Base-by-base conservation (phyloP, 2,797 vertebrate species). In the Lagodon rhomboides region DNA sequence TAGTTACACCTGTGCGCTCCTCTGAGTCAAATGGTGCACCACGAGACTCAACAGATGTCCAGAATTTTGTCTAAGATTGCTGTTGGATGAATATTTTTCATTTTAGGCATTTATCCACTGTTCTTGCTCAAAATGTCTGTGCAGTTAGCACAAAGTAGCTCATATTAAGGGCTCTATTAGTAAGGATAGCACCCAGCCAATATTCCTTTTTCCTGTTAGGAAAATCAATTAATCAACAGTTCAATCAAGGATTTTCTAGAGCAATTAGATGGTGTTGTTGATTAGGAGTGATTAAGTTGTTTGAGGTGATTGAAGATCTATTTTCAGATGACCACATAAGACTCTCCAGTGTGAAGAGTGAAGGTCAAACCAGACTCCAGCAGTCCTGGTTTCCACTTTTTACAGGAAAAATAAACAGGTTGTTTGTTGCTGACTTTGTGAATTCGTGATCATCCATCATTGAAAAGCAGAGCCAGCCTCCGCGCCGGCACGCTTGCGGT, bases 161-260 rank as follows among this genome's bases (percentile, higher is more conserved):
- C 7, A 43, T 58, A 59, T 66, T 54, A 46, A 38, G 12, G 13
- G 0, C 41, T 46, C 38, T 61, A 10, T 41, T 53, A 44, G 43
- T 51, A 38, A 41, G 17, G 23, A 30, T 46, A 54, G 23, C 13
- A 1, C 6, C 12, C 30, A 60, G 25, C n/a, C 66, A 61, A 30
- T 54, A 70, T 47, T 65, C 12, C 12, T 67, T 12, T 41, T 23
- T 51, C 13, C 30, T 74, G 73, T 54, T 53, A 1, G 63, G 43
- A 68, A 76, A 82, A 54, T 63, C 73, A 56, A 55, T 75, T 34
- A 72, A 81, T 78, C 68, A 63, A 13, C 50, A 23, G 51, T 59
- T 59, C 51, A 74, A 23, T 44, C 3, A 55, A 60, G 12, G 22
- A 22, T 15, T 16, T 46, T 46, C 66, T 12, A 54, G 38, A 75